Percentiles rank a stretch among this genome's conserved stretches.
Evolutionary conservation across 1,140 invertebrate genomes (phyloP).

Genomic region (Trichoplusia ni): DNA sequence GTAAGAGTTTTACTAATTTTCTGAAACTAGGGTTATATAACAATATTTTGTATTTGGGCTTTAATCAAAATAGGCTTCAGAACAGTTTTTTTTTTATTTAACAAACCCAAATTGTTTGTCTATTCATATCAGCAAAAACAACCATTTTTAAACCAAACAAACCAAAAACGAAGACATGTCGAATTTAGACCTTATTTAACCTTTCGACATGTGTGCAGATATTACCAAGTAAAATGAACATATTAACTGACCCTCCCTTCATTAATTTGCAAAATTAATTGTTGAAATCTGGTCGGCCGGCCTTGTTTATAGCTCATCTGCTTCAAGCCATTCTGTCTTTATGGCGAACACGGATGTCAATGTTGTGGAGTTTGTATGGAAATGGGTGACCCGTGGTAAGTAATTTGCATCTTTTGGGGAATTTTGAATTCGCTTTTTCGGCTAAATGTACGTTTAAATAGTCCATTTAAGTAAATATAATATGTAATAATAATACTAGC

Average conservation of each 20-base stretch:
- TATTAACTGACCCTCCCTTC: constrained; percentile 7
- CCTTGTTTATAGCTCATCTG: constrained; percentile 7
- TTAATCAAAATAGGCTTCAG: too few relatives aligned
- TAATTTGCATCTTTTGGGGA: not conserved
- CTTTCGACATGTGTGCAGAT: not conserved
- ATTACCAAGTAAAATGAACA: constrained; percentile 26
- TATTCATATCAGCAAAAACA: too few relatives aligned
- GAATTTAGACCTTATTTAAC: not conserved
- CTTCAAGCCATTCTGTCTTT: not conserved
- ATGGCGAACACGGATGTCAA: constrained; percentile 14
- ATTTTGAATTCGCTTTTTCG: not conserved
- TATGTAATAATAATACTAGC: too few relatives aligned
- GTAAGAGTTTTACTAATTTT: too few relatives aligned
- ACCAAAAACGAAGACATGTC: not conserved
- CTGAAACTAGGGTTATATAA: too few relatives aligned
- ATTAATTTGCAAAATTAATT: constrained; percentile 30
- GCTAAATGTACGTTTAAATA: too few relatives aligned
- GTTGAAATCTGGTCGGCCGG: constrained; percentile 14
- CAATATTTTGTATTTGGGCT: too few relatives aligned
- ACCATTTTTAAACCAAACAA: too few relatives aligned
- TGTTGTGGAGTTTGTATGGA: constrained; percentile 15
- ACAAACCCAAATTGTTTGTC: too few relatives aligned
- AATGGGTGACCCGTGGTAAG: not conserved
- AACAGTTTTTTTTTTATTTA: too few relatives aligned
- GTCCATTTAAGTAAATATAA: too few relatives aligned